Evolutionary conservation across 2,113 vertebrate species (phyloP), one percentile per base, ranked within the genome.

Genomic region (Hippocampus comes): DNA sequence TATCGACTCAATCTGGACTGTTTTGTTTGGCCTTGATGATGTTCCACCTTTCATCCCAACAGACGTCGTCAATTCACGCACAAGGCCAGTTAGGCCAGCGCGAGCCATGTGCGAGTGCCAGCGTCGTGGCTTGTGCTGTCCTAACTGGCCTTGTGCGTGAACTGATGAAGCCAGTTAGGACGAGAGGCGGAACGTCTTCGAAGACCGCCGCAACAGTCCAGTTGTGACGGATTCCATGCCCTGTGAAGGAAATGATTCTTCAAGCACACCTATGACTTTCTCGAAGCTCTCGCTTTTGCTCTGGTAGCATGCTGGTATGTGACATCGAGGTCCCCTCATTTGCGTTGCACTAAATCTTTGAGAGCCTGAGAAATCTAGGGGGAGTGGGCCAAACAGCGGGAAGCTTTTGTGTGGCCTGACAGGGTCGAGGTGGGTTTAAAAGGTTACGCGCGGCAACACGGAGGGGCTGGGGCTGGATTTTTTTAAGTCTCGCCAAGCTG

Each of bases 351-450:
- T 42, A 61, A 72, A 49, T 42, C 68, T 63, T 18, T 41, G n/a
- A 8, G 23, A 60, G 63, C 70, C 71, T 14, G 25, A 68, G 41
- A 27, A 30, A 73, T 51, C 23, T 34, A 25, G 21, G 46, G 9
- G 4, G 64, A 72, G 66, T 3, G 25, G 65, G 66, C 78, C 30
- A 14, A 76, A 70, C 71, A 66, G 46, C 67, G 20, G 73, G 70
- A 63, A 6, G 69, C 68, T 63, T 84, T 78, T 38, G 71, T 75
- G 70, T 71, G 68, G 63, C 72, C 59, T 41, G 51, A 0, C 46
- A 56, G 78, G 65, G 60, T 81, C 38, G 10, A 71, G 49, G 68
- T 73, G 65, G 80, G 66, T 86, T 88, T 84, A 74, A 84, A 82
- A 78, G 78, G 77, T 86, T 67, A 73, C n/a, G 46, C 41, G 18